A percentile compares a stretch with the other conserved stretches of the same genome.
phyloP scores from a whole-genome alignment of 2,888 invertebrate genomes.

The Pseudoips prasinana region DNA sequence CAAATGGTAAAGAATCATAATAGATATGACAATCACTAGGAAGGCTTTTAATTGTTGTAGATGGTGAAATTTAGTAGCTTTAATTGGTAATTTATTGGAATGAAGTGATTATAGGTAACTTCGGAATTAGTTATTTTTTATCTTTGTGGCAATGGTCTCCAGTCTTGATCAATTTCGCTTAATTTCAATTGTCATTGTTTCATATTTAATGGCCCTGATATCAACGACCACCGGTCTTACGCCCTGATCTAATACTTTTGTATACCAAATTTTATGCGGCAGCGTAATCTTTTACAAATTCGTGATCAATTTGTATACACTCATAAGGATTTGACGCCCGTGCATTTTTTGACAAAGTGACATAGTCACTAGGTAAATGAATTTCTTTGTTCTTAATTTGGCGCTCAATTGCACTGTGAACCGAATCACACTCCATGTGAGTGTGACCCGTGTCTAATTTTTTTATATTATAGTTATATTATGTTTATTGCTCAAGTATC shows the following conservation, averaged over 20 bases:
- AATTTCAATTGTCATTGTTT: too few species aligned
- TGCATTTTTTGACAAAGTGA: conserved; percentile 6
- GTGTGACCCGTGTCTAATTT: conserved; percentile 11
- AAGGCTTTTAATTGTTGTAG: conserved; percentile 2
- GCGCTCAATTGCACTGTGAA: conserved; percentile 17
- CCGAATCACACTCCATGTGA: conserved; percentile 23
- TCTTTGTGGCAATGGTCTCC: too few species aligned
- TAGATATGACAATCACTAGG: conserved; percentile 1
- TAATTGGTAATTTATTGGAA: too few species aligned
- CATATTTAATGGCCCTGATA: not conserved
- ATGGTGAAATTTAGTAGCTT: too few species aligned
- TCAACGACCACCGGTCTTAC: conserved; percentile 15
- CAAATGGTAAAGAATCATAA: conserved; percentile 2
- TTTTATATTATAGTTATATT: conserved; percentile 5
- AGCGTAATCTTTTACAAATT: conserved; percentile 15
- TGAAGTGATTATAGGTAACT: too few species aligned
- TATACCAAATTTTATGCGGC: too few species aligned
- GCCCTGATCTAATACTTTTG: conserved; percentile 13
- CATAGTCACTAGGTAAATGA: conserved; percentile 35
- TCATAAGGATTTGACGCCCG: conserved; percentile 10
- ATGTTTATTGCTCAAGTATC: conserved; percentile 1
- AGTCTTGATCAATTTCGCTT: too few species aligned
- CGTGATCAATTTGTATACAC: conserved; percentile 7
- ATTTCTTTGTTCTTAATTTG: conserved; percentile 19
- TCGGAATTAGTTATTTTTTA: too few species aligned